These are phyloP conservation scores for Montifringilla adamsi DNA, from an alignment of 2,113 vertebrate genomes.

Conservation along the genomic window DNA sequence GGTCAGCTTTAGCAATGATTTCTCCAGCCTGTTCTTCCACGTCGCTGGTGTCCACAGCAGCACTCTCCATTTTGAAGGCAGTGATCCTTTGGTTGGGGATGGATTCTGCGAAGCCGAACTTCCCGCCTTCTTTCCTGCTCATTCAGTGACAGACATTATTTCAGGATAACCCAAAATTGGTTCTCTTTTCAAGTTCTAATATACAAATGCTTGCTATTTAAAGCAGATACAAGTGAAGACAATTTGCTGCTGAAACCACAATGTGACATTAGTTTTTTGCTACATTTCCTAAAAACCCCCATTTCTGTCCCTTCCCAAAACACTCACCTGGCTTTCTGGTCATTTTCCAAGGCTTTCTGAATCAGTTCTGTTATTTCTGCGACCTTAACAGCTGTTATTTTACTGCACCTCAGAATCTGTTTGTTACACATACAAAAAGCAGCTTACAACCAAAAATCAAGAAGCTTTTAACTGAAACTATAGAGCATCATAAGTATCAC, in stretches of 20 bases:
- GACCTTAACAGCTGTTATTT: constrained; percentile 95
- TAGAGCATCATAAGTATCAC: not conserved
- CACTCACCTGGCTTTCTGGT: constrained; percentile 84
- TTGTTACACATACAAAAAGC: not conserved
- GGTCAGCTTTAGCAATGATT: constrained; percentile 79
- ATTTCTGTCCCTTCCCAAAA: not conserved
- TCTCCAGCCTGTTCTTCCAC: constrained; percentile 79
- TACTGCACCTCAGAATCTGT: constrained; percentile 94
- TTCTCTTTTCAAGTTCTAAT: not conserved
- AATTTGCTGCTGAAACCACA: not conserved
- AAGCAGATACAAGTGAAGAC: not conserved
- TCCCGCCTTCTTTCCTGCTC: constrained; percentile 88
- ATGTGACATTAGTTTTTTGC: not conserved
- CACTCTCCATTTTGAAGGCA: constrained; percentile 82
- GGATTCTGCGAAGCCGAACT: constrained; percentile 92
- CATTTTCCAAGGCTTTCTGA: constrained; percentile 89
- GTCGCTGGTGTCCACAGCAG: constrained; percentile 77
- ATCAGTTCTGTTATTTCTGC: constrained; percentile 94
- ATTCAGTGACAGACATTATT: not conserved
- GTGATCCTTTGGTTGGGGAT: constrained; percentile 88
- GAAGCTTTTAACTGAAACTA: not conserved
- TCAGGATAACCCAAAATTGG: not conserved
- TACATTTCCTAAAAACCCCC: not conserved
- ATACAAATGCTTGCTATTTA: not conserved
- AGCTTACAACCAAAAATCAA: not conserved